Percentiles rank a stretch among this genome's conserved stretches.
phyloP scores from a whole-genome alignment of 2,113 vertebrate genomes.

The Symphodus melops region DNA sequence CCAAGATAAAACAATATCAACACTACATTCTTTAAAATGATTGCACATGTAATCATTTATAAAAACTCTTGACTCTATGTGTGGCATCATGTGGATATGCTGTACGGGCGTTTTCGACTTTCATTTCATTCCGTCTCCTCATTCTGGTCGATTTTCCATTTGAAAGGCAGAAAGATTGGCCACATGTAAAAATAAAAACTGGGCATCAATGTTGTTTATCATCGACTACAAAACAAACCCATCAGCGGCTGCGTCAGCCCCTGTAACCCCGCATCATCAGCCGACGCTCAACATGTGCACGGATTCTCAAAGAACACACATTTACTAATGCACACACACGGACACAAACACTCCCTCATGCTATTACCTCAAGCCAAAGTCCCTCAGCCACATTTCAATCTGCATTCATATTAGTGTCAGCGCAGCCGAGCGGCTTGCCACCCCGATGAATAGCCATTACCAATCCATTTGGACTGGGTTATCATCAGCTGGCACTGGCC shows the following conservation, averaged over 20 bases:
- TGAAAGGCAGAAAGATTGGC: background rate
- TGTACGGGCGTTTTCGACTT: background rate
- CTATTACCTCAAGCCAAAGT: conserved; percentile 56
- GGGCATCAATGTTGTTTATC: background rate
- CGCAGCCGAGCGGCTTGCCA: conserved; percentile 63
- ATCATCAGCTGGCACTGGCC: conserved; percentile 86
- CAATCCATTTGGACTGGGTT: conserved; percentile 87
- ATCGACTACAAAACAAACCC: conserved; percentile 5
- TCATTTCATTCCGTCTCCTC: background rate
- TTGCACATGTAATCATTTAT: too few relatives aligned
- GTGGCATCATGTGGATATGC: too few relatives aligned
- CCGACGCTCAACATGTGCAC: conserved; percentile 1
- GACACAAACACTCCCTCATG: conserved; percentile 26
- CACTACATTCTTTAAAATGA: too few relatives aligned
- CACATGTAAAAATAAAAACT: background rate
- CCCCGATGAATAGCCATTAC: conserved; percentile 86
- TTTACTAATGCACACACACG: conserved; percentile 10
- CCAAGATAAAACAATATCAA: too few relatives aligned
- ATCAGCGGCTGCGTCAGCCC: background rate
- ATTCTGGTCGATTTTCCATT: background rate
- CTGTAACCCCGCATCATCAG: background rate
- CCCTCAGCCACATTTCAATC: conserved; percentile 67
- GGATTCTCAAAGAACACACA: conserved; percentile 2
- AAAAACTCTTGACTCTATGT: background rate
- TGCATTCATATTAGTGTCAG: conserved; percentile 82